phyloP scores from a whole-genome alignment of 92 coral and sea anemone species.

The Porites evermanni region DNA sequence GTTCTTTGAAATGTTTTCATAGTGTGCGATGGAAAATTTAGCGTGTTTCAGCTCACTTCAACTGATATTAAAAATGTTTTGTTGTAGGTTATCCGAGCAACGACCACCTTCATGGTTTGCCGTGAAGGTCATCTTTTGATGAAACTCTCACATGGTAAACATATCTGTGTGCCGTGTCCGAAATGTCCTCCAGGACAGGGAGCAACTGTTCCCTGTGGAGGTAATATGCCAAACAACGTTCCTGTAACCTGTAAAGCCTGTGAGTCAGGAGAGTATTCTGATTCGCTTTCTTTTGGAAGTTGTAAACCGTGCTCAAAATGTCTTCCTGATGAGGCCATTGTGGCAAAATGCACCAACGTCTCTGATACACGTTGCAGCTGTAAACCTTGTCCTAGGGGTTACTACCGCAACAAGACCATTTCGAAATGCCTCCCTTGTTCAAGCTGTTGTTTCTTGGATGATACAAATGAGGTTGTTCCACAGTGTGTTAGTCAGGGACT shows the following conservation, averaged over 20 bases:
- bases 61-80: not conserved
- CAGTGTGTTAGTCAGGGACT: conserved; percentile 20
- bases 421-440: conserved; percentile 41
- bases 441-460: conserved; percentile 7
- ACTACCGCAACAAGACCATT: conserved; percentile 20
- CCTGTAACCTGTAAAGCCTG: conserved; percentile 5
- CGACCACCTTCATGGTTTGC: not conserved
- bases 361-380: conserved; percentile 33
- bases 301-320: conserved; percentile 31
- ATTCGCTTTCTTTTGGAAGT: conserved; percentile 7
- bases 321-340: conserved; percentile 5
- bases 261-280: not conserved
- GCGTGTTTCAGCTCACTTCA: too few relatives aligned
- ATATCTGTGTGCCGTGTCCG: not conserved
- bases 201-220: not conserved
- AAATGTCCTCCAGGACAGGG: conserved; percentile 26
- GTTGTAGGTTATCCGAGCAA: not conserved
- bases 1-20: too few relatives aligned
- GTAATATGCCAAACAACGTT: not conserved
- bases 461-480: not conserved
- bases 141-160: not conserved
- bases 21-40: too few relatives aligned
- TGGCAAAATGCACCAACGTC: not conserved
- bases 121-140: not conserved
- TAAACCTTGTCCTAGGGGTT: conserved; percentile 21